Base-by-base conservation (phyloP, 2,888 invertebrate species). In the Agriopis marginaria region DNA sequence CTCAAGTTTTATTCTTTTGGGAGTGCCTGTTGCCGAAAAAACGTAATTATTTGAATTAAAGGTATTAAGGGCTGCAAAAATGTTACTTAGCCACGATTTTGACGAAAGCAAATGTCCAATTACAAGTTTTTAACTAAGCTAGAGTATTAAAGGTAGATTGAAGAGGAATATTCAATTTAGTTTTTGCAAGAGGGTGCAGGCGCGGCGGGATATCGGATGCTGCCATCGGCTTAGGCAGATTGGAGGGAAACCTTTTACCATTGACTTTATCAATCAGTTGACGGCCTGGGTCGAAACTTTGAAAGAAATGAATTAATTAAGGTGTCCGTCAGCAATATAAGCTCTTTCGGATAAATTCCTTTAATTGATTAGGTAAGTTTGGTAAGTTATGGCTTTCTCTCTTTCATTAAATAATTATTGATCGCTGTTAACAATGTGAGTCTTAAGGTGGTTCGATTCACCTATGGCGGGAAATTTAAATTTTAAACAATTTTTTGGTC, bases 181-280 rank as follows among this genome's bases (percentile, higher is more conserved):
- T 86, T 86, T 86, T 85, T 84, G 80, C 81, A 80, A 79, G 86
- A 85, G 88, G 86, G 87, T 86, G 87, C 85, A 87, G 72, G 76
- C 82, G 82, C 82, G 81, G 81, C 76, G 76, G 78, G 79, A 77
- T 87, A 86, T 84, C 85, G 68, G 73, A 75, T 72, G 73, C 71
- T 75, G 77, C 79, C 82, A 85, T 85, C 85, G 76, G 75, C 77
- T 79, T 76, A 77, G 77, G 78, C 80, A 80, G 83, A 86, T 85
- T 81, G 83, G 80, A 79, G 81, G 80, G 80, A 77, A 77, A 77
- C 71, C 78, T 73, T 72, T 73, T 73, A 74, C 74, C 77, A 74
- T 79, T 78, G 77, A 76, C 77, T 79, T 77, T 82, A 83, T 84
- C 83, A 81, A 80, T 82, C 79, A 82, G 79, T 78, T 77, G 73